phyloP scores from a whole-genome alignment of 2,113 vertebrate species.

The Panurus biarmicus region DNA sequence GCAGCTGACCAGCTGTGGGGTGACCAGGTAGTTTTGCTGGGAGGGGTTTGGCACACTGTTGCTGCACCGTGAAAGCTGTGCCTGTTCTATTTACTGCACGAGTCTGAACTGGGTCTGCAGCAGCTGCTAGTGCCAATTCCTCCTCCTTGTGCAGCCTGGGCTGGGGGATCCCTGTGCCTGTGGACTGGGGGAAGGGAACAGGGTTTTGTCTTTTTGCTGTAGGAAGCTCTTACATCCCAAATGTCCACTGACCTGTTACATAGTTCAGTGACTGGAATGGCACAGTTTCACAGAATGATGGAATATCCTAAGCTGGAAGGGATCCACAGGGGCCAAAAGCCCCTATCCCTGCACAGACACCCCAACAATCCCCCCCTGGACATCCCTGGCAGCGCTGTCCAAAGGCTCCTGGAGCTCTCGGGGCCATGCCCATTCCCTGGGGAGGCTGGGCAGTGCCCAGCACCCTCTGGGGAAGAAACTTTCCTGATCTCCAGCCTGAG shows the following conservation, averaged over 20 bases:
- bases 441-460: neutral
- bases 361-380: neutral
- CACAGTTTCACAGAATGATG: neutral
- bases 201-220: neutral
- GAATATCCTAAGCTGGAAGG: neutral
- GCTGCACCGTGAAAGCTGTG: neutral
- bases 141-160: neutral
- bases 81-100: neutral
- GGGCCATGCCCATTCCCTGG: neutral
- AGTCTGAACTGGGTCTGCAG: neutral
- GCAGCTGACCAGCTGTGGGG: neutral
- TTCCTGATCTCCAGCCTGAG: neutral
- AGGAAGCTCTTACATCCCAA: neutral
- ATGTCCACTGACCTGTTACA: neutral
- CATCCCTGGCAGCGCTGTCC: neutral
- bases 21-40: neutral
- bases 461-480: neutral
- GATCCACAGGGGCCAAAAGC: fast-evolving
- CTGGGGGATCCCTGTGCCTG: neutral
- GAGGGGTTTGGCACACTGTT: neutral
- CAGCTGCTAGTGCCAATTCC: neutral
- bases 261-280: neutral
- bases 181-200: neutral
- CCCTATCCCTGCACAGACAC: neutral
- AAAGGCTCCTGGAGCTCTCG: neutral